Conservation (phyloP, 2,113 vertebrate genomes). For the Percopsis transmontana region DNA sequence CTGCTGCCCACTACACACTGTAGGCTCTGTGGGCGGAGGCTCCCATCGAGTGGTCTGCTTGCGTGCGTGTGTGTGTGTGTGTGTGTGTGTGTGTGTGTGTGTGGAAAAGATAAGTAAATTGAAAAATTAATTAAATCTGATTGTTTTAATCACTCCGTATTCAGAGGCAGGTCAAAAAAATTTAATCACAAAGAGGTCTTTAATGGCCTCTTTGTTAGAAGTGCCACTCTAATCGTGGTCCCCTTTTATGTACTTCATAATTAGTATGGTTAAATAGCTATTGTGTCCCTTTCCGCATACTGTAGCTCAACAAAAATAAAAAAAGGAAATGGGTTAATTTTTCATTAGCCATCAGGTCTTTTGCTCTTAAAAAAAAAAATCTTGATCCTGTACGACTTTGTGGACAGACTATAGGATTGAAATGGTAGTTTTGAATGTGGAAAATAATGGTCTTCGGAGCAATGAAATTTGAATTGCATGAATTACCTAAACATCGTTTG, state of each 20-base stretch:
- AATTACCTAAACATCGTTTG: too few species aligned
- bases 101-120: conserved; percentile 64
- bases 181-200: conserved; percentile 74
- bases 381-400: too few species aligned
- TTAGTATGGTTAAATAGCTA: conserved; percentile 61
- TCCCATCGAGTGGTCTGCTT: conserved; percentile 32
- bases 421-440: too few species aligned
- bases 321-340: neutral
- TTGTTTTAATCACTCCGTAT: conserved; percentile 80
- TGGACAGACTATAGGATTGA: too few species aligned
- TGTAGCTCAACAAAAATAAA: conserved; percentile 19
- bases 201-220: conserved; percentile 73
- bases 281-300: conserved; percentile 40
- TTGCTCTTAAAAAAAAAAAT: too few species aligned
- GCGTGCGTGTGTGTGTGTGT: conserved; percentile 46
- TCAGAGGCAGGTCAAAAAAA: conserved; percentile 75
- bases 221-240: conserved; percentile 71
- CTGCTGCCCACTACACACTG: conserved; percentile 4
- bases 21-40: conserved; percentile 8
- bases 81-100: conserved; percentile 50
- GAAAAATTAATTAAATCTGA: conserved; percentile 79
- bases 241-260: conserved; percentile 70
- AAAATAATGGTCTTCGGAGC: too few species aligned
- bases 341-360: conserved; percentile 34
- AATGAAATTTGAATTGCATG: too few species aligned